Conservation (phyloP, 2,113 vertebrate genomes). For the Phaetusa simplex region DNA sequence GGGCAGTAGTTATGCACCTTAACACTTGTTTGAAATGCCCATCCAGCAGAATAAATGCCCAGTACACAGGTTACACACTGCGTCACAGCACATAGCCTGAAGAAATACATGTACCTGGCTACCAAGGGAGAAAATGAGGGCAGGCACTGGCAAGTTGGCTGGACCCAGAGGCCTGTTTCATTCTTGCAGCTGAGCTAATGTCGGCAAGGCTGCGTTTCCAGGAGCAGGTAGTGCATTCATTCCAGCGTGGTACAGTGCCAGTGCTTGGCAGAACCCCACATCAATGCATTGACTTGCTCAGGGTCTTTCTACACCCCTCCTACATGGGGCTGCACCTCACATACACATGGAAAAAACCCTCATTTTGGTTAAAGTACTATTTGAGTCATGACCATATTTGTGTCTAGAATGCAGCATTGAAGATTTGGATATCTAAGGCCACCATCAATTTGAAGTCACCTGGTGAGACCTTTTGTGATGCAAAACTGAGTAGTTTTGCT, state of each 20-base stretch:
- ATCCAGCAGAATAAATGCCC: neutral
- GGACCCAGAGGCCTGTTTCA: neutral
- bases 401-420: neutral
- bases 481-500: neutral
- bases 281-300: neutral
- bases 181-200: neutral
- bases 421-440: neutral
- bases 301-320: neutral
- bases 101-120: neutral
- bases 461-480: neutral
- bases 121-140: neutral
- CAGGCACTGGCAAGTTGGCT: neutral
- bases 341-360: neutral
- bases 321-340: neutral
- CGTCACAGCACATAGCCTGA: neutral
- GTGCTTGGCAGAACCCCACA: neutral
- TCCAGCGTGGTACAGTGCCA: neutral
- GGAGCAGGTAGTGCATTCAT: neutral
- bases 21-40: neutral
- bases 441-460: neutral
- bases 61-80: neutral
- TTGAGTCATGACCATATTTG: neutral
- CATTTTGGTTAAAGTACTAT: neutral
- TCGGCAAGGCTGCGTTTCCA: neutral
- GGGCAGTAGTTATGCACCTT: neutral